These are phyloP conservation scores for Polymixis flavicincta DNA, from an alignment of 2,888 invertebrate species.

Conservation along the genomic window DNA sequence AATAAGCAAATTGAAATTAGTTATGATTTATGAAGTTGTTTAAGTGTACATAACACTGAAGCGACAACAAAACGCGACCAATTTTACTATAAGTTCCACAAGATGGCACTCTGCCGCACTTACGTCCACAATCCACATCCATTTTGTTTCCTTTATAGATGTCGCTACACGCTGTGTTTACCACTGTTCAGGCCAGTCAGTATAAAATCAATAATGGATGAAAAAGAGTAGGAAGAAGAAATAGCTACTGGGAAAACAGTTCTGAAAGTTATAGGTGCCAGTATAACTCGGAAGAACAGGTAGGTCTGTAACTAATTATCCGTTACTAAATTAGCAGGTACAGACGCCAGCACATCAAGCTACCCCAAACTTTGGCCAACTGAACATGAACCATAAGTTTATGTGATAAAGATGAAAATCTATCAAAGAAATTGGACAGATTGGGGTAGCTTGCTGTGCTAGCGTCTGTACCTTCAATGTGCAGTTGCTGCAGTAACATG, in stretches of 20 bases:
- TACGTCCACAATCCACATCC: neutral
- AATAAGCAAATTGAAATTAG: neutral
- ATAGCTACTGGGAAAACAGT: neutral
- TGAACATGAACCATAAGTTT: too few relatives aligned
- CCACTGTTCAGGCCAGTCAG: neutral
- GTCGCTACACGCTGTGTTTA: constrained; percentile 1
- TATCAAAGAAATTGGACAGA: too few relatives aligned
- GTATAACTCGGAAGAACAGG: neutral
- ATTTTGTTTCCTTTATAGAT: constrained; percentile 28
- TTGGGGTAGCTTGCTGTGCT: too few relatives aligned
- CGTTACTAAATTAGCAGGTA: neutral
- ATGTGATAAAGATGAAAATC: too few relatives aligned
- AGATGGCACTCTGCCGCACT: constrained; percentile 32
- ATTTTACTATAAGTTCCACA: neutral
- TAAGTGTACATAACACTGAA: neutral
- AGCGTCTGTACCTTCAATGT: too few relatives aligned
- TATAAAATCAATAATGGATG: neutral
- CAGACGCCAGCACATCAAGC: too few relatives aligned
- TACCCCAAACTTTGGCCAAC: too few relatives aligned
- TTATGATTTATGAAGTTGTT: too few relatives aligned
- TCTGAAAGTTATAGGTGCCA: constrained; percentile 11
- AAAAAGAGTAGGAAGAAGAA: neutral
- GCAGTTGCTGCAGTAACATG: too few relatives aligned
- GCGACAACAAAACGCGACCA: constrained; percentile 13
- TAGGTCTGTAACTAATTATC: constrained; percentile 8